These are phyloP conservation scores for Calliopsis andreniformis DNA, from an alignment of 1,140 invertebrate genomes.

Conservation along the genomic window DNA sequence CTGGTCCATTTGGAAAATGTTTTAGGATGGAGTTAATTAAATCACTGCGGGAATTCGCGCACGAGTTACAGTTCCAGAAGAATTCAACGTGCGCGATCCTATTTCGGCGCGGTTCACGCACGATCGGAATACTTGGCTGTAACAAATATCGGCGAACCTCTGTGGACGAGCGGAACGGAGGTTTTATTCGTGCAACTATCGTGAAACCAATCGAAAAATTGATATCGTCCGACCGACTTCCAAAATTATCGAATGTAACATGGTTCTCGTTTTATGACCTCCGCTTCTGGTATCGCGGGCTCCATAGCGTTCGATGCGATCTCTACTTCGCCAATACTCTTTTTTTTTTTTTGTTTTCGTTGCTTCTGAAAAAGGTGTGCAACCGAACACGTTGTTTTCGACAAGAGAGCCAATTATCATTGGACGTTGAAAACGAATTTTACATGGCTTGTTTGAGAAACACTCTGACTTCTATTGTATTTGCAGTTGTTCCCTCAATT, in stretches of 20 bases:
- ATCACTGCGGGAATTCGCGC: background rate
- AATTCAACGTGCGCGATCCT: background rate
- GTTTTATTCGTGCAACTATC: background rate
- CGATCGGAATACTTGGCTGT: background rate
- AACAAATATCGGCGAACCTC: background rate
- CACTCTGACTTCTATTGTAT: too few species aligned
- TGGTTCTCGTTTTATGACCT: background rate
- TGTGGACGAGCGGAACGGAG: background rate
- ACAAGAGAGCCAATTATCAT: too few species aligned
- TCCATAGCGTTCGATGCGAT: too few species aligned
- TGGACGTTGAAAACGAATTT: too few species aligned
- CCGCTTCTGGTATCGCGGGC: too few species aligned
- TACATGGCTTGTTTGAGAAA: too few species aligned
- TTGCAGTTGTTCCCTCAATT: too few species aligned
- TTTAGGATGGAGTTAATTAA: background rate
- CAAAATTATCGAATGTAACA: background rate
- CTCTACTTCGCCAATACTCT: background rate
- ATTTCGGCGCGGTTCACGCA: background rate
- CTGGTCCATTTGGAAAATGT: background rate
- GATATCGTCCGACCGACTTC: background rate
- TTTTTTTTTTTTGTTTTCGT: background rate
- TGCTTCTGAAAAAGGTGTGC: too few species aligned
- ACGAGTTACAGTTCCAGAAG: background rate
- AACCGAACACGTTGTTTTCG: too few species aligned
- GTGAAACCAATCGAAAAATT: background rate